Base-by-base conservation (phyloP, 2,888 invertebrate genomes). In the Patella pellucida region DNA sequence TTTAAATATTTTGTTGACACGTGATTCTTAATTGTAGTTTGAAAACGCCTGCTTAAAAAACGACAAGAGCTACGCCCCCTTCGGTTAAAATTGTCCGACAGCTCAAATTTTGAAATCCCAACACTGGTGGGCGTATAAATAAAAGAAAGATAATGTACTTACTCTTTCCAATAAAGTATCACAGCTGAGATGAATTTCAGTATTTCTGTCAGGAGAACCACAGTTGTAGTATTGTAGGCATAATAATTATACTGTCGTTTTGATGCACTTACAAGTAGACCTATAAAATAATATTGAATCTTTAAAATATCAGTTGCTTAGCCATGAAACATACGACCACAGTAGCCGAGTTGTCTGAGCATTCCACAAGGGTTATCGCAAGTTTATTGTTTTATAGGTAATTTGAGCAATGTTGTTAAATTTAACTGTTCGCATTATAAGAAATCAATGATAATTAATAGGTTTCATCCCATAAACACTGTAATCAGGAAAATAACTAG, bases 211-310 rank as follows among this genome's bases (percentile, higher is more conserved):
- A 97, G 90, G 79, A 97, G 93, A 51, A 98, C 97, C 62, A 96
- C 97, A 23, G 95, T 94, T 11, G 89, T 88, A 52, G 96, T 96
- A 87, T 96, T 96, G 89, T 97, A 98, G 82, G 94, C 94, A 91
- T 97, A 98, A 52, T 93, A 84, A 76, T 88, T 95, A 89, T 95
- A 94, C 72, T 94, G 93, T 82, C 94, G 94, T 92, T 97, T 97
- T 1, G 97, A 96, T 82, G 96, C 96, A 71, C 96, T 97, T 19
- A 97, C 95, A 86, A 98, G 93, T 82, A 97, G 95, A 87, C 97
- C 97, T 97, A 89, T 4, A 93, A 93, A 80, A 56, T 67, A 69
- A 23, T 75, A n/a, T 76, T 51, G 69, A 56, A 73, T 71, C 71
- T 19, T 67, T 15, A 31, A 68, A 50, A 56, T 9, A 16, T 31